These are phyloP conservation scores for Petrocephalus schoutedeni DNA, from an alignment of 2,797 vertebrate species.

Conservation along the genomic window DNA sequence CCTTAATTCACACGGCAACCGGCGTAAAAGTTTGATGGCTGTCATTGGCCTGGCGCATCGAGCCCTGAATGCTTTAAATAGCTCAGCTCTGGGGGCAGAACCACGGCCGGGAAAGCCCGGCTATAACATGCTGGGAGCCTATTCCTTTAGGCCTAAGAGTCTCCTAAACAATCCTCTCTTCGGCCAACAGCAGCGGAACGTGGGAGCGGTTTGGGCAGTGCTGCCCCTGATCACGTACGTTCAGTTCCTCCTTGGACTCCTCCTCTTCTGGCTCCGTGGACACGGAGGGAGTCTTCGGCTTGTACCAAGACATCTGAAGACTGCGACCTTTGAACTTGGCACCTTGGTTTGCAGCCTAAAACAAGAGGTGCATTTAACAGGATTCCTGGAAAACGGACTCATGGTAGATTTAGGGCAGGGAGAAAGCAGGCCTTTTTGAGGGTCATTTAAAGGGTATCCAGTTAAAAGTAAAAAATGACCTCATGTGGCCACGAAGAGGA, in stretches of 20 bases:
- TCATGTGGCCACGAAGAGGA: not conserved
- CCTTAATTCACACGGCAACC: not conserved
- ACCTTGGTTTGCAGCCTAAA: conserved; percentile 87
- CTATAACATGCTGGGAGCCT: not conserved
- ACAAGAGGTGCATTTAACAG: not conserved
- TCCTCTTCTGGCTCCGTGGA: conserved; percentile 88
- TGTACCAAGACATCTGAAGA: conserved; percentile 95
- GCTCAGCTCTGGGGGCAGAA: not conserved
- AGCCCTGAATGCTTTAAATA: not conserved
- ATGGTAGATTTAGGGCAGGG: not conserved
- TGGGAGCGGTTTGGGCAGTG: not conserved
- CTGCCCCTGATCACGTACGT: not conserved
- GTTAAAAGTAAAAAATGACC: not conserved
- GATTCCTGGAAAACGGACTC: not conserved
- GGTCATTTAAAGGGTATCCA: not conserved
- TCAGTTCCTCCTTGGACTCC: conserved; percentile 87
- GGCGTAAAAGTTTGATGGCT: not conserved
- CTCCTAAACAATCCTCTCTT: not conserved
- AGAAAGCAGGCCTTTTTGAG: not conserved
- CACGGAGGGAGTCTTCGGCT: conserved; percentile 86
- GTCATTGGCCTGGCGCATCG: not conserved
- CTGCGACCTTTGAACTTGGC: conserved; percentile 92
- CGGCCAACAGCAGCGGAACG: not conserved
- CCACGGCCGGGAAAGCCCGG: not conserved
- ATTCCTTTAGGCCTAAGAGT: not conserved